A percentile compares a stretch with the other conserved stretches of the same genome.
Conservation (phyloP, 2,797 vertebrate genomes). For the Cryptoprocta ferox region DNA sequence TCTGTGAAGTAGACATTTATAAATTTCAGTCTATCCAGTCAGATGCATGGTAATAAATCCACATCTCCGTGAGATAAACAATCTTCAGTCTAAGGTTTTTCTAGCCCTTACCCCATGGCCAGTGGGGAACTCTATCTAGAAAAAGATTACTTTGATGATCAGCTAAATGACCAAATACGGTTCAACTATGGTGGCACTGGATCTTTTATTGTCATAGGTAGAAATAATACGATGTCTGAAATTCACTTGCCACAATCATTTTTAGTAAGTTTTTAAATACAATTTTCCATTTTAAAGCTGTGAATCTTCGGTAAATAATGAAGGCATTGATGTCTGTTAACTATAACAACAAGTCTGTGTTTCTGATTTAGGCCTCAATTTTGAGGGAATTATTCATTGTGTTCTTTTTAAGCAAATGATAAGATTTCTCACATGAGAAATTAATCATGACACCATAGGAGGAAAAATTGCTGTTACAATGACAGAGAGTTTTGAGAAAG, state of each 20-base stretch:
- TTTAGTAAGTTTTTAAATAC: not conserved
- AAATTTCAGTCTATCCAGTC: not conserved
- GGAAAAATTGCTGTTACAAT: not conserved
- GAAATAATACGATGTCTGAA: not conserved
- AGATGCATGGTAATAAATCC: not conserved
- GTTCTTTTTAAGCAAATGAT: not conserved
- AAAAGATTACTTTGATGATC: not conserved
- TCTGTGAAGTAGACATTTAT: not conserved
- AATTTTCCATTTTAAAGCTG: not conserved
- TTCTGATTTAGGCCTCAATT: not conserved
- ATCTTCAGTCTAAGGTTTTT: not conserved
- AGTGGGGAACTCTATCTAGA: not conserved
- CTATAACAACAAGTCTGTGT: not conserved
- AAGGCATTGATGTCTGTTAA: not conserved
- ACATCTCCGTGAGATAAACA: not conserved
- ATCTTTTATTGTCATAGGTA: not conserved
- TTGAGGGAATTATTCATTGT: not conserved
- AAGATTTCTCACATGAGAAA: not conserved
- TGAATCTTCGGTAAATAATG: not conserved
- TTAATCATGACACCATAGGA: not conserved
- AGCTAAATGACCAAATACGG: not conserved
- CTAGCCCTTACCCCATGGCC: not conserved
- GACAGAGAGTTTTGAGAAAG: not conserved
- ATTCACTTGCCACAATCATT: not conserved
- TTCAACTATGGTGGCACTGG: not conserved